Conservation (phyloP, 2,113 vertebrate genomes). For the Grammomys surdaster region DNA sequence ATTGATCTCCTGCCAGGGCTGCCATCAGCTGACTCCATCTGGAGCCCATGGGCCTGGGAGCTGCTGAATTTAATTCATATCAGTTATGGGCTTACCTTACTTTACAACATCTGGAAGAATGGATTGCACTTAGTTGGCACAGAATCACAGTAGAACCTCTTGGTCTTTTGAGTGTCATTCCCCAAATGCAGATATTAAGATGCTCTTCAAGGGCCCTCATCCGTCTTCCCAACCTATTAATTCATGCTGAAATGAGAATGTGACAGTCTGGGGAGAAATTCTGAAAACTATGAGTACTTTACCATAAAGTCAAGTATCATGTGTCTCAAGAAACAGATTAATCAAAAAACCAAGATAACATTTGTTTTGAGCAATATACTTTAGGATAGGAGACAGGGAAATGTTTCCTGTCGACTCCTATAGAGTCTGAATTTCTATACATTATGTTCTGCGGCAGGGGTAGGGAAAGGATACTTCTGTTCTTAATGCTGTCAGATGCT, state of each 20-base stretch:
- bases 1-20: neutral
- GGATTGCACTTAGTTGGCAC: neutral
- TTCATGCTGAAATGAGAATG: constrained; percentile 24
- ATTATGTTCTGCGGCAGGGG: neutral
- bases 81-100: neutral
- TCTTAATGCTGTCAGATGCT: neutral
- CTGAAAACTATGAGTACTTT: neutral
- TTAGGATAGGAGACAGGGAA: neutral
- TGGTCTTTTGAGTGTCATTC: neutral
- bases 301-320: neutral
- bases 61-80: neutral
- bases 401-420: neutral
- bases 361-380: neutral
- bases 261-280: constrained; percentile 22
- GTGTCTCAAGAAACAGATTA: neutral
- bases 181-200: constrained; percentile 3
- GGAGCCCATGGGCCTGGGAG: neutral
- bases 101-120: neutral
- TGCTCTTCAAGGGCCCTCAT: neutral
- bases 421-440: neutral
- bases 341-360: neutral
- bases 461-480: neutral
- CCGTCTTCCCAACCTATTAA: neutral
- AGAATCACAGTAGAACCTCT: neutral
- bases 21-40: neutral